Percentiles rank a stretch among this genome's conserved stretches.
Evolutionary conservation across 2,797 vertebrate species (phyloP).

Genomic region (Setipinna tenuifilis): DNA sequence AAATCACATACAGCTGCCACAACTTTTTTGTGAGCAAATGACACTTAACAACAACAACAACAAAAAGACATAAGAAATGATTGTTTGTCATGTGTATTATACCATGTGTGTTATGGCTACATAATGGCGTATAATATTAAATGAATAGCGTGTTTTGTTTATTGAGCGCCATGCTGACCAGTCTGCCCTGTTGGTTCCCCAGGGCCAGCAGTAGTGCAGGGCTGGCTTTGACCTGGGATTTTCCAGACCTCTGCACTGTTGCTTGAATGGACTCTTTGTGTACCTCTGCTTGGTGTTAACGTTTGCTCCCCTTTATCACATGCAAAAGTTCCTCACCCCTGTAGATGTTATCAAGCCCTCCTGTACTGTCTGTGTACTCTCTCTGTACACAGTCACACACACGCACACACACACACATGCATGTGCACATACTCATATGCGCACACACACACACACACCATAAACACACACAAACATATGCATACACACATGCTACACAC

Average conservation of each 20-base stretch:
- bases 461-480: no score
- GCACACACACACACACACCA: neutral
- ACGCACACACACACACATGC: neutral
- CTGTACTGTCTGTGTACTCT: neutral
- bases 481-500: neutral
- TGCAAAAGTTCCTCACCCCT: slow-evolving; percentile 43
- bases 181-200: neutral
- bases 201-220: slow-evolving; percentile 22
- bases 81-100: neutral
- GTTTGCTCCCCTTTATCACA: slow-evolving; percentile 48
- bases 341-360: slow-evolving; percentile 50
- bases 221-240: slow-evolving; percentile 51
- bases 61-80: neutral
- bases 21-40: no score
- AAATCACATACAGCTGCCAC: neutral
- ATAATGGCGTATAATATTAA: neutral
- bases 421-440: neutral
- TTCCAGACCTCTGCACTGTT: slow-evolving; percentile 47
- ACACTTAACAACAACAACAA: neutral
- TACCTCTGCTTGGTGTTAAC: slow-evolving; percentile 15
- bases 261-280: slow-evolving; percentile 57
- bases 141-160: slow-evolving; percentile 15
- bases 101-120: neutral
- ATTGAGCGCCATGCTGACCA: neutral
- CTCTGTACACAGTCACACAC: neutral